Evolutionary conservation across 2,113 vertebrate genomes (phyloP), one percentile per base, ranked within the genome.

Genomic region (Raja brachyura): DNA sequence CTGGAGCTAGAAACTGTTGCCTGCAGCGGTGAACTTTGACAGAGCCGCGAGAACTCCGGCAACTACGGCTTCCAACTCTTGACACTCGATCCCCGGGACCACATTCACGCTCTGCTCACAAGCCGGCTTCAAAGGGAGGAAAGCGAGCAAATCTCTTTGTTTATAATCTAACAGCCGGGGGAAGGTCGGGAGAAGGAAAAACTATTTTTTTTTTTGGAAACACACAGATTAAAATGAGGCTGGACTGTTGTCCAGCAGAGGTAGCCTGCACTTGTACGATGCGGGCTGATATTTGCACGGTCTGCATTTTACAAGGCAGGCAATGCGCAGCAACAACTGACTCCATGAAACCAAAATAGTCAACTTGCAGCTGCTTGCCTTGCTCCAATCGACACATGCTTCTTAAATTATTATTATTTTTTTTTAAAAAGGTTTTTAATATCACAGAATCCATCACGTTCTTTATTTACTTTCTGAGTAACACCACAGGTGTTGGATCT

Each of bases 371-470:
- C 68, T 92, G 90, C 39, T 39, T 39, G 18, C 66, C n/a, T 70
- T n/a, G 31, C 20, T 92, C 31, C 33, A 11, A 74, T 68, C 9
- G 39, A 54, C 33, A 92, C 68, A 92, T 56, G 73, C 6, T 18
- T 28, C 28, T 59, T 78, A 9, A 25, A 48, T 48, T 48, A 48
- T 48, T 48, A 48, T 48, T 48, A 48, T 25, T 13, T 74, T 75
- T 75, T 48, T 28, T 75, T 75, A 7, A 75, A 54, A 28, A 88
- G 85, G 31, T 93, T 93, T 93, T 93, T 93, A 93, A 93, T 93
- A 59, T 74, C 68, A 25, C 18, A 10, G 9, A 31, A 93, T 6
- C 83, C 56, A 63, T 61, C 56, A 31, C 14, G 25, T 1, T 31
- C 83, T 63, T 39, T 33, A 63, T 88, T 88, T 88, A 88, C 63